Evolutionary conservation across 1,140 invertebrate genomes (phyloP).

Genomic region (Drosophila asahinai): DNA sequence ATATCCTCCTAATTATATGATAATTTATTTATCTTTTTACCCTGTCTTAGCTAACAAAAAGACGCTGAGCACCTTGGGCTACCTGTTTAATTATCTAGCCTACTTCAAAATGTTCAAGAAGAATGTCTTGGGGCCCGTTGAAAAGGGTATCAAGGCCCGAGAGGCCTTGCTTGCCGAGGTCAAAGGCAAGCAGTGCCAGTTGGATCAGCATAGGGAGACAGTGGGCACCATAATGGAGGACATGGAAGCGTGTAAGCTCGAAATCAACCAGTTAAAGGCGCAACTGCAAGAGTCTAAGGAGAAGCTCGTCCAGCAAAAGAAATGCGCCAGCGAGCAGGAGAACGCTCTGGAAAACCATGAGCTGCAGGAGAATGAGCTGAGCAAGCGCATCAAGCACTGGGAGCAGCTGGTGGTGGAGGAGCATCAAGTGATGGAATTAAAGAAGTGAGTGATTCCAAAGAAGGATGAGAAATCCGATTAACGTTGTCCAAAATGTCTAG

Average conservation of each 20-base stretch:
- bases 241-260: constrained; percentile 18
- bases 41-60: constrained; percentile 55
- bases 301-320: constrained; percentile 27
- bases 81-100: constrained; percentile 64
- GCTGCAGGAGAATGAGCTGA: constrained; percentile 31
- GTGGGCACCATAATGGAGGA: constrained; percentile 16
- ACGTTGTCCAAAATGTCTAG: constrained; percentile 6
- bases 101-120: constrained; percentile 71
- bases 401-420: constrained; percentile 59
- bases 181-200: constrained; percentile 16
- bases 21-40: neutral
- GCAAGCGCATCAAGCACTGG: constrained; percentile 33
- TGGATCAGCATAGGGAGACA: constrained; percentile 41
- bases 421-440: constrained; percentile 39
- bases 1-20: neutral
- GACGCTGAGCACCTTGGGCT: constrained; percentile 52
- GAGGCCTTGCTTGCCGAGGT: constrained; percentile 44
- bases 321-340: constrained; percentile 16
- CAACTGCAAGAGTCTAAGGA: constrained; percentile 31
- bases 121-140: constrained; percentile 45
- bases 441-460: constrained; percentile 31
- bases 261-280: constrained; percentile 25
- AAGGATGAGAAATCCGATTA: neutral
- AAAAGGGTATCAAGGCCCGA: constrained; percentile 37
- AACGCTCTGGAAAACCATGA: constrained; percentile 11